A percentile compares a stretch with the other conserved stretches of the same genome.
These are phyloP conservation scores for Loris lydekkerianus DNA, from an alignment of 2,797 vertebrate species.

Conservation along the genomic window DNA sequence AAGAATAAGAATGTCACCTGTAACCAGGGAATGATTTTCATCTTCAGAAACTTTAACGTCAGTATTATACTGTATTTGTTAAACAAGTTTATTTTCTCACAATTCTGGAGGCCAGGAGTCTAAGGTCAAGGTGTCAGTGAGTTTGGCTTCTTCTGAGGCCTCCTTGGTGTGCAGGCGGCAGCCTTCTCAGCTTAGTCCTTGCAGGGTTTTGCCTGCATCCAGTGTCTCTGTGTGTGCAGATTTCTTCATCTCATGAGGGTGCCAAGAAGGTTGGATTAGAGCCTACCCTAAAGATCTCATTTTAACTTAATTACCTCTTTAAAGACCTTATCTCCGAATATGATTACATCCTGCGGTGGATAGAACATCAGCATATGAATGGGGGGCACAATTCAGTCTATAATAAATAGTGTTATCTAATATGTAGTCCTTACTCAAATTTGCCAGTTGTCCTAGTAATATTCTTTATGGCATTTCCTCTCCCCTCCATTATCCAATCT, in stretches of 20 bases:
- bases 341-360: background rate
- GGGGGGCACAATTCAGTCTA: background rate
- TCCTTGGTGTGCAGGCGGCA: background rate
- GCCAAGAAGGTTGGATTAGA: background rate
- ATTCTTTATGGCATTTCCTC: background rate
- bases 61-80: fast-evolving
- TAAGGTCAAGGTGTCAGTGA: background rate
- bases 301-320: background rate
- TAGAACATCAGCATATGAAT: background rate
- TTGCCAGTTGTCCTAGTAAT: background rate
- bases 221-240: background rate
- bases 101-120: background rate
- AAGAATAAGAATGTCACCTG: background rate
- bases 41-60: background rate
- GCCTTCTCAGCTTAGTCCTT: background rate
- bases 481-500: background rate
- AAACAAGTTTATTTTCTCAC: background rate
- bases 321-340: background rate
- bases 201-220: background rate
- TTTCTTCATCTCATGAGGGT: background rate
- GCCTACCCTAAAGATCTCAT: background rate
- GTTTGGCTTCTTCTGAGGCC: background rate
- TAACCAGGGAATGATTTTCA: background rate
- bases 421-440: background rate
- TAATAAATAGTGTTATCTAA: background rate